Evolutionary conservation across 2,888 invertebrate genomes (phyloP).

Genomic region (Phragmatobia fuliginosa): DNA sequence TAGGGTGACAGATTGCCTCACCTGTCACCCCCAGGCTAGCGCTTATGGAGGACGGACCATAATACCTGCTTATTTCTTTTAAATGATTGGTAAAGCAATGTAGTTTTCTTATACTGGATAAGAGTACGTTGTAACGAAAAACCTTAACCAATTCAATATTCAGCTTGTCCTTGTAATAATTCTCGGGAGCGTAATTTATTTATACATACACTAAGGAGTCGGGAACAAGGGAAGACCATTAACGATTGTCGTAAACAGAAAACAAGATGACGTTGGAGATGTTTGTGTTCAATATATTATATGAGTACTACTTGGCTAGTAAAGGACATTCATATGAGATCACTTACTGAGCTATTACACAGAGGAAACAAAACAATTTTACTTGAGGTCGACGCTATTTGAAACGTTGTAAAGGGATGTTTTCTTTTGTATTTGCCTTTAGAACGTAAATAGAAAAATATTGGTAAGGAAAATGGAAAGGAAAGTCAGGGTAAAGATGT

Average conservation of each 20-base stretch:
- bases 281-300: slow-evolving; percentile 17
- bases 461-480: not conserved
- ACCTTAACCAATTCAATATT: not conserved
- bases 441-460: not conserved
- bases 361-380: not conserved
- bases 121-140: not conserved
- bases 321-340: not conserved
- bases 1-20: too few relatives aligned
- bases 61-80: too few relatives aligned
- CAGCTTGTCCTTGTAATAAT: slow-evolving; percentile 1
- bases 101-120: too few relatives aligned
- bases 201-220: slow-evolving; percentile 21
- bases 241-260: slow-evolving; percentile 25
- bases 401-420: not conserved
- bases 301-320: not conserved
- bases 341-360: not conserved
- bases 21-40: too few relatives aligned
- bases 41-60: too few relatives aligned
- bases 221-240: slow-evolving; percentile 34
- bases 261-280: slow-evolving; percentile 14
- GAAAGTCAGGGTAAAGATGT: not conserved
- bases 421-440: not conserved
- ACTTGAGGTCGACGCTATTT: not conserved
- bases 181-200: slow-evolving; percentile 8
- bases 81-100: too few relatives aligned